These are phyloP conservation scores for Nesidiocoris tenuis DNA, from an alignment of 2,888 invertebrate genomes.

Conservation along the genomic window DNA sequence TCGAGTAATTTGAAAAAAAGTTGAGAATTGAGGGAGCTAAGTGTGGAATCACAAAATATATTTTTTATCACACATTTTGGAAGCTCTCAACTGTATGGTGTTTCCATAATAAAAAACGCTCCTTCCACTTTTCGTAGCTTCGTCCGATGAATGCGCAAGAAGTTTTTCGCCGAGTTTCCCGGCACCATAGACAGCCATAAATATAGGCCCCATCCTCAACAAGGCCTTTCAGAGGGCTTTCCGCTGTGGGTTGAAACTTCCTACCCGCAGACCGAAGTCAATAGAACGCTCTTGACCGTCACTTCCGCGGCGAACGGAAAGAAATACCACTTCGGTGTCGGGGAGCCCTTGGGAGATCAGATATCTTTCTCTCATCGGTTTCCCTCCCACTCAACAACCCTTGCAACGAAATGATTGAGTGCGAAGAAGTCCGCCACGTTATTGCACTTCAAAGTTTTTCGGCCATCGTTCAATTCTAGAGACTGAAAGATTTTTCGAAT, in stretches of 20 bases:
- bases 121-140: too few species aligned
- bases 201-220: constrained; percentile 6
- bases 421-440: constrained; percentile 6
- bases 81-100: too few species aligned
- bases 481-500: not conserved
- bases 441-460: constrained; percentile 7
- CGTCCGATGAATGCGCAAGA: constrained; percentile 9
- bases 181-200: not conserved
- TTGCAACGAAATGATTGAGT: constrained; percentile 25
- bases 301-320: constrained; percentile 11
- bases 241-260: too few species aligned
- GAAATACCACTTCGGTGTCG: not conserved
- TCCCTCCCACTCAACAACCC: not conserved
- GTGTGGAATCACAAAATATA: too few species aligned
- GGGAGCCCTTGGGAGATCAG: constrained; percentile 15
- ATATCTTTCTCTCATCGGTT: constrained; percentile 16
- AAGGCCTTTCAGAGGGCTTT: not conserved
- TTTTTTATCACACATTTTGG: too few species aligned
- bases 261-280: not conserved
- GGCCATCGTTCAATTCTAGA: not conserved
- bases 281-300: constrained; percentile 4
- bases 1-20: too few species aligned
- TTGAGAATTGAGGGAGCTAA: too few species aligned
- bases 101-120: too few species aligned
- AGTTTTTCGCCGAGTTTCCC: constrained; percentile 16